Base-by-base conservation (phyloP, 2,797 vertebrate genomes). In the Silurus lanzhouensis region DNA sequence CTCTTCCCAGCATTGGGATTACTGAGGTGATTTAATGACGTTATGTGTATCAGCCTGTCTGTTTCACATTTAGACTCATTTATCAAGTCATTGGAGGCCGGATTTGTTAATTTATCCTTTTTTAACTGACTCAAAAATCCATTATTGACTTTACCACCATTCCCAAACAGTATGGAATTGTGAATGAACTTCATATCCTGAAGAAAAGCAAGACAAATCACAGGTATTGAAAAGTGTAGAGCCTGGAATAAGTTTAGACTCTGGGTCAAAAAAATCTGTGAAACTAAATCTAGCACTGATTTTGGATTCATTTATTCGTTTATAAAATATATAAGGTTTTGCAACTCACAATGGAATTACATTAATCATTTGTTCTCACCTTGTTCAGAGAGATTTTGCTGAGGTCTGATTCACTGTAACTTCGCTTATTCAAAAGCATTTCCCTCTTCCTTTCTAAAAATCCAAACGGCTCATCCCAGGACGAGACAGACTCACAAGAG, bases 401-500 rank as follows among this genome's bases (percentile, higher is more conserved):
- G 87, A 96, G 92, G 84, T 96, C 95, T 20, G 95, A 94, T 76
- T 95, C 95, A 19, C 95, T 96, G 90, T 95, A 95, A 93, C 95
- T 94, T 81, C 93, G 92, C 89, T 93, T 96, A 90, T 93, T 91
- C 81, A 93, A 82, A 82, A 95, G 89, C 44, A 93, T 87, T 0
- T 92, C 92, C 72, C 91, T 91, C 87, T 94, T 95, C 70, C 94
- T 91, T 90, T 94, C 92, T 64, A 92, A 83, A 88, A 94, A 94
- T 20, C 92, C 93, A 38, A 92, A 83, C 0, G 94, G 94, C 80
- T 95, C 93, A 0, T 95, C 94, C 95, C 95, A 96, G 81, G 92
- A 95, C 68, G 91, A 91, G 52, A 93, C 83, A 0, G 91, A 93
- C n/a, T 71, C 88, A 7, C 63, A 66, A 66, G 61, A 81, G 0